Evolutionary conservation across 2,888 invertebrate genomes (phyloP).

Genomic region (Molorchus minor): DNA sequence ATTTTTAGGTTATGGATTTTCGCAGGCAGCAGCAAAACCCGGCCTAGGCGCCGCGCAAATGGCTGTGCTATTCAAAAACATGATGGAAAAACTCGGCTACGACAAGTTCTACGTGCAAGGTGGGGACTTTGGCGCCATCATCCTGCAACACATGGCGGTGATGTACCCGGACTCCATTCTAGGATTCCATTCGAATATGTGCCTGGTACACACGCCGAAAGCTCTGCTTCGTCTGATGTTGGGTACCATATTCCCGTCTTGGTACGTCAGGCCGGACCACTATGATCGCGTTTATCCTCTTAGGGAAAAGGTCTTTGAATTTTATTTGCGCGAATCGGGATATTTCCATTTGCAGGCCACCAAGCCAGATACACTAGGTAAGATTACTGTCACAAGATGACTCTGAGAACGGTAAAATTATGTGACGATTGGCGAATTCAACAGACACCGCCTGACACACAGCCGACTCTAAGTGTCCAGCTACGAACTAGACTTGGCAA

Average conservation of each 20-base stretch:
- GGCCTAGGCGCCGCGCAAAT: constrained; percentile 70
- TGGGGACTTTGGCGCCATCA: constrained; percentile 83
- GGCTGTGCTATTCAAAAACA: constrained; percentile 69
- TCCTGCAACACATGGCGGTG: constrained; percentile 70
- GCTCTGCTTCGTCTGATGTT: constrained; percentile 52
- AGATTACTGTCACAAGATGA: constrained; percentile 26
- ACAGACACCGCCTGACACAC: no score
- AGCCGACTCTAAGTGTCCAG: no score
- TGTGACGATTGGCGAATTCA: no score
- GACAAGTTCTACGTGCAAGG: constrained; percentile 77
- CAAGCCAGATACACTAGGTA: constrained; percentile 89
- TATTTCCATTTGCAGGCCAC: constrained; percentile 85
- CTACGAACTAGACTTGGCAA: no score
- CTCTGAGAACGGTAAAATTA: no score
- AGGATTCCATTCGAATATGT: constrained; percentile 67
- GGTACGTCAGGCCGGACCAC: constrained; percentile 64
- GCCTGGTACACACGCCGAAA: constrained; percentile 25
- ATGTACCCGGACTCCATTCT: constrained; percentile 70
- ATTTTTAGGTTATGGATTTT: constrained; percentile 65
- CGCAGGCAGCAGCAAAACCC: constrained; percentile 65
- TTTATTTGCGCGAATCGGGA: constrained; percentile 67
- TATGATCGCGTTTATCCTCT: constrained; percentile 67
- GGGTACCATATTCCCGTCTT: constrained; percentile 67
- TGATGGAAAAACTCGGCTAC: constrained; percentile 76
- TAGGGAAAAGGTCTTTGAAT: constrained; percentile 55